A percentile compares a stretch with the other conserved stretches of the same genome.
These are phyloP conservation scores for Magallana angulata DNA, from an alignment of 1,140 invertebrate species.

Conservation along the genomic window DNA sequence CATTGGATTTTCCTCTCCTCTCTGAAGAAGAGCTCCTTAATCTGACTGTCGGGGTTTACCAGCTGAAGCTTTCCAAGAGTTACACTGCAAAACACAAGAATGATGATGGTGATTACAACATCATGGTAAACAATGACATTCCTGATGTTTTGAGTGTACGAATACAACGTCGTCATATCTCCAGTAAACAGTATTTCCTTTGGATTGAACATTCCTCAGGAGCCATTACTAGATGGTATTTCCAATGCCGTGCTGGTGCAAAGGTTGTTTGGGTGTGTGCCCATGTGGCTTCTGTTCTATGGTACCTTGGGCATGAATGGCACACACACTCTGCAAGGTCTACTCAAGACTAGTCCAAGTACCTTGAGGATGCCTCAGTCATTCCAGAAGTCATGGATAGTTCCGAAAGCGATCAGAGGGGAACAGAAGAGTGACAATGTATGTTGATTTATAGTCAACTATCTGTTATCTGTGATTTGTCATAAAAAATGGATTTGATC, in stretches of 20 bases:
- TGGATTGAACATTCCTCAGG: constrained; percentile 47
- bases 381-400: constrained; percentile 45
- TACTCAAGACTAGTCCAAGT: constrained; percentile 31
- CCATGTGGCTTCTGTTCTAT: constrained; percentile 51
- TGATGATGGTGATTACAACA: constrained; percentile 30
- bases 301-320: constrained; percentile 48
- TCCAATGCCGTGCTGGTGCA: constrained; percentile 50
- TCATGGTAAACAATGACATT: constrained; percentile 24
- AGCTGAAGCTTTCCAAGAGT: constrained; percentile 24
- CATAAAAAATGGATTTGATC: neutral
- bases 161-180: constrained; percentile 49
- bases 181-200: constrained; percentile 31
- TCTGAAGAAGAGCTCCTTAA: neutral
- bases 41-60: constrained; percentile 2
- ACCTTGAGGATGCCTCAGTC: constrained; percentile 47
- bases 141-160: constrained; percentile 21
- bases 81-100: constrained; percentile 29
- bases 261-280: constrained; percentile 48
- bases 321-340: neutral
- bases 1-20: neutral
- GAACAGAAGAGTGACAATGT: neutral
- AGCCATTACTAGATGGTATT: neutral
- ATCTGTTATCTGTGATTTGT: neutral
- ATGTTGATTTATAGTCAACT: neutral
- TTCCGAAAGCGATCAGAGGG: neutral